These are phyloP conservation scores for Columba janthina DNA, from an alignment of 2,113 vertebrate species.

Conservation along the genomic window DNA sequence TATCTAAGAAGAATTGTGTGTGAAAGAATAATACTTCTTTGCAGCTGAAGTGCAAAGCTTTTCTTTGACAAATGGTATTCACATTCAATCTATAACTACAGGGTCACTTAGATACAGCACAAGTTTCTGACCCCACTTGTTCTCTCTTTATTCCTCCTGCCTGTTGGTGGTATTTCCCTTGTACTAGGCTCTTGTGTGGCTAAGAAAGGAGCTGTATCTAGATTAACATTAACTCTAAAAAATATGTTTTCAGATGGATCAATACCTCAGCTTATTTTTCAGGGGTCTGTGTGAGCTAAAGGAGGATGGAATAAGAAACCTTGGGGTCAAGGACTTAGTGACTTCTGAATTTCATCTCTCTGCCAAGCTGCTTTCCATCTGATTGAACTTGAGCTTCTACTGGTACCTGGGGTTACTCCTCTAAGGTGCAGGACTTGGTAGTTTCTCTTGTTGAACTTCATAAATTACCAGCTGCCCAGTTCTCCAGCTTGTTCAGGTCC, in stretches of 20 bases:
- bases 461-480: neutral
- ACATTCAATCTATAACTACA: neutral
- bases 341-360: neutral
- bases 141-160: neutral
- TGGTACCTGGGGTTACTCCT: neutral
- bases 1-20: neutral
- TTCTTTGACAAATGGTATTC: neutral
- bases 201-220: neutral
- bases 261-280: neutral
- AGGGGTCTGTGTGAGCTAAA: neutral
- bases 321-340: neutral
- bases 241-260: neutral
- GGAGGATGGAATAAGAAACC: neutral
- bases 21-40: neutral
- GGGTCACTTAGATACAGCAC: neutral
- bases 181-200: neutral
- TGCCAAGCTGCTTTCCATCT: neutral
- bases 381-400: neutral
- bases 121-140: neutral
- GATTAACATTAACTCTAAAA: neutral
- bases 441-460: neutral
- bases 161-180: neutral
- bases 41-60: neutral
- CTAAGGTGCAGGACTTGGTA: neutral
- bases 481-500: neutral